Percentiles rank a stretch among this genome's conserved stretches.
These are phyloP conservation scores for Diabrotica virgifera DNA, from an alignment of 1,140 invertebrate genomes.

Conservation along the genomic window DNA sequence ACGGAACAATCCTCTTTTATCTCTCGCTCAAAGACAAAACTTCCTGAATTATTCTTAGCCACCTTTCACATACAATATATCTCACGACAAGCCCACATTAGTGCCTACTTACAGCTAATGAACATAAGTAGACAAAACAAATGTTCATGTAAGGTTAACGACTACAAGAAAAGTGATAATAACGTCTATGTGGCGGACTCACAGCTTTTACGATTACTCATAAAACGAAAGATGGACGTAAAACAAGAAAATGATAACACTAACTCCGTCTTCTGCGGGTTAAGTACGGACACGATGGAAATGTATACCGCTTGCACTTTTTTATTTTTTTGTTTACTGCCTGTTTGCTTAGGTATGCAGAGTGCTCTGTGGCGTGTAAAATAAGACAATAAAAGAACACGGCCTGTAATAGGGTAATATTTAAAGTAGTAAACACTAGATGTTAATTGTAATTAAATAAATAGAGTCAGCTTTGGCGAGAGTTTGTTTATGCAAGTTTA, in stretches of 20 bases:
- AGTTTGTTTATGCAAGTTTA: no score
- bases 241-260: slow-evolving; percentile 1
- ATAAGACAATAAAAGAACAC: no score
- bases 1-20: no score
- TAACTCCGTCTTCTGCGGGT: background rate
- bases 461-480: no score
- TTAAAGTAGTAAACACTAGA: no score
- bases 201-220: slow-evolving; percentile 1
- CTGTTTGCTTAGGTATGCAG: background rate
- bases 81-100: no score
- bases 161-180: slow-evolving; percentile 3
- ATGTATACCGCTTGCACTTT: background rate
- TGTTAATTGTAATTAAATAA: no score
- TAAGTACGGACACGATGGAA: background rate
- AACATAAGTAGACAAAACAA: background rate
- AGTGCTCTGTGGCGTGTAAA: background rate
- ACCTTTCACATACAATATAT: no score
- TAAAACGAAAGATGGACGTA: slow-evolving; percentile 2
- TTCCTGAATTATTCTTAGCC: no score
- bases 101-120: no score
- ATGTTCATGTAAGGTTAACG: slow-evolving; percentile 2
- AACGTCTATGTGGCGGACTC: background rate
- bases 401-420: no score
- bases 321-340: background rate
- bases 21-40: no score